Base-by-base conservation (phyloP, 1,140 invertebrate species). In the Monochamus saltuarius region DNA sequence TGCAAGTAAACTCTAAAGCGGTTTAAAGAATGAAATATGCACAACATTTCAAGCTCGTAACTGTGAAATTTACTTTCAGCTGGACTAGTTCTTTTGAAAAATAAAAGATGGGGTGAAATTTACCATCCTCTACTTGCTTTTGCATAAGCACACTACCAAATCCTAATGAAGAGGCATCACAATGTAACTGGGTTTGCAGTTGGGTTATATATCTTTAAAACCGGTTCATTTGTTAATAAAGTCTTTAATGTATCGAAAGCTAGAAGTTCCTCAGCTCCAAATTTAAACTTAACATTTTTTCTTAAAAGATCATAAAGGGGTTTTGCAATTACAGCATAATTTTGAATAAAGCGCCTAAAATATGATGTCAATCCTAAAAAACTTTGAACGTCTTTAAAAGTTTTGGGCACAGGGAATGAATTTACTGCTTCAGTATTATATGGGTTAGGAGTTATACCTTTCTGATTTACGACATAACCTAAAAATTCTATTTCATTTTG, bases 11-110 rank as follows among this genome's bases (percentile, higher is more conserved):
- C 61, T 59, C 64, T 59, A 54, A 77, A 80, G 37, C 76, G 69
- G 47, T 77, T 65, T 11, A 82, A 65, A 1, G 76, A 73, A 62
- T 73, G 72, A 7, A 81, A 60, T 14, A 81, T 69, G 4, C 78
- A 75, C 6, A 82, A 61, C 49, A 64, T 66, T 73, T 82, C 80
- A 40, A 75, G 61, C 63, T 82, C 77, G 40, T 71, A 76, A 55
- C 73, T 75, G 10, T 65, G 61, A 60, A 74, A 79, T 49, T 74
- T 75, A 14, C 38, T 62, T 66, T 83, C 80, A 6, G 58, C 34
- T 7, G 61, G 50, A 14, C 54, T 69, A 6, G 81, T 66, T 22
- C 64, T 62, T 29, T 72, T 58, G 42, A 74, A 49, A 72, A 75
- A 67, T 75, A 80, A 11, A 66, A 73, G 14, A 80, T 64, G 13